Percentiles rank a stretch among this genome's conserved stretches.
Evolutionary conservation across 2,113 vertebrate genomes (phyloP).

Genomic region (Rhagologus leucostigma): DNA sequence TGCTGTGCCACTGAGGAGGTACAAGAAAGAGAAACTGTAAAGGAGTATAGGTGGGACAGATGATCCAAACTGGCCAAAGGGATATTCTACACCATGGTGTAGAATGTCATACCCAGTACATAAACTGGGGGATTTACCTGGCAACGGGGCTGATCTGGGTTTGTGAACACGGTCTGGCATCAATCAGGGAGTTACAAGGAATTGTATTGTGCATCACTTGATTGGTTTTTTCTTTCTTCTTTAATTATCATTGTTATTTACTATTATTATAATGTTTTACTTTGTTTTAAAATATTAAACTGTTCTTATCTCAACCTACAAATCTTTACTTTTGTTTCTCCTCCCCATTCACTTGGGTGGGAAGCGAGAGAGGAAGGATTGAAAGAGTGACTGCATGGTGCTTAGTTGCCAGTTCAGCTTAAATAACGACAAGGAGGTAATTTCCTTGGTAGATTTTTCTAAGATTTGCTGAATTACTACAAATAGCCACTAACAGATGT

Average conservation of each 20-base stretch:
- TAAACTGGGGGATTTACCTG: not conserved
- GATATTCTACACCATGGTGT: not conserved
- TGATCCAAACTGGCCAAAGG: not conserved
- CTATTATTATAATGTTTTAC: not conserved
- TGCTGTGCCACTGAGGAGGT: not conserved
- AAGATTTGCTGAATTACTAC: not conserved
- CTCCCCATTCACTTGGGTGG: too few species aligned
- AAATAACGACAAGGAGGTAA: not conserved
- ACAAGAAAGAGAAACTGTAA: not conserved
- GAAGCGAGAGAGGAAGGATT: not conserved
- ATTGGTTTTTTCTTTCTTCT: not conserved
- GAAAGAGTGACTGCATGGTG: rapidly evolving
- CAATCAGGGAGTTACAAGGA: not conserved
- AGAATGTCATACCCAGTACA: too few species aligned
- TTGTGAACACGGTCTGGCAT: not conserved
- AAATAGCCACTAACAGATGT: not conserved
- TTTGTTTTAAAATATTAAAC: not conserved
- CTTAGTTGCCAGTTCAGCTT: not conserved
- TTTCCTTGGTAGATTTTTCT: not conserved
- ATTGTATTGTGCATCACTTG: too few species aligned
- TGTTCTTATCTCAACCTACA: not conserved
- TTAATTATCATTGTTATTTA: not conserved
- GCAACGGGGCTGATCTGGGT: rapidly evolving
- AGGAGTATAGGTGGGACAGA: not conserved
- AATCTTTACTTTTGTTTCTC: not conserved